phyloP scores from a whole-genome alignment of 2,113 vertebrate species.

The Ardeotis arabs region DNA sequence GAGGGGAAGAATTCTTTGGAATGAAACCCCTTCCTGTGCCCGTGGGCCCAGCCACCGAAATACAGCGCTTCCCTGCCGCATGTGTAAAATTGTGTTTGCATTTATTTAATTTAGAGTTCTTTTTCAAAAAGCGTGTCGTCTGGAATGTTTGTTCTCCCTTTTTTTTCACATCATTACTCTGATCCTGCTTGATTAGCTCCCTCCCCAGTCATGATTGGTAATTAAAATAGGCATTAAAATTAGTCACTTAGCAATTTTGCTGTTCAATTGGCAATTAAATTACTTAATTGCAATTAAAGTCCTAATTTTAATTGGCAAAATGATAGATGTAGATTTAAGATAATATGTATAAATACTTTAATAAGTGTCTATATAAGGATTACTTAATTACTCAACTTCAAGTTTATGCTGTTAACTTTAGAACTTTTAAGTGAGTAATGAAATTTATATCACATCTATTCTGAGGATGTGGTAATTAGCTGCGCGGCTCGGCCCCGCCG shows the following conservation, averaged over 20 bases:
- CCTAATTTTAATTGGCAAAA: slow-evolving; percentile 92
- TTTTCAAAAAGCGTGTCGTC: slow-evolving; percentile 74
- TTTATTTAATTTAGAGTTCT: slow-evolving; percentile 78
- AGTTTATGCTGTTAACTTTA: slow-evolving; percentile 87
- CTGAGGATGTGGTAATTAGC: slow-evolving; percentile 79
- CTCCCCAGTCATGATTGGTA: slow-evolving; percentile 92
- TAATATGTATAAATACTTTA: slow-evolving; percentile 90
- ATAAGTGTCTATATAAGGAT: slow-evolving; percentile 91
- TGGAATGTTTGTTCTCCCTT: slow-evolving; percentile 79
- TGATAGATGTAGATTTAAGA: slow-evolving; percentile 92
- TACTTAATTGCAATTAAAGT: slow-evolving; percentile 97
- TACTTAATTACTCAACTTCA: slow-evolving; percentile 89
- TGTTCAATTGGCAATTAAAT: slow-evolving; percentile 98
- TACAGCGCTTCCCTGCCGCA: slow-evolving; percentile 38
- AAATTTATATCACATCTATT: slow-evolving; percentile 83
- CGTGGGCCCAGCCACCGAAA: slow-evolving; percentile 35
- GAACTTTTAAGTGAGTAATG: slow-evolving; percentile 86
- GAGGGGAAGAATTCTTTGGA: background rate
- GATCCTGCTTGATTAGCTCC: slow-evolving; percentile 90
- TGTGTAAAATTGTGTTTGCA: slow-evolving; percentile 76
- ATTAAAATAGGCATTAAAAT: slow-evolving; percentile 98
- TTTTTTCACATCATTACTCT: slow-evolving; percentile 85
- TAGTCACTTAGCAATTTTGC: slow-evolving; percentile 95
- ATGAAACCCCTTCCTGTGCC: background rate
- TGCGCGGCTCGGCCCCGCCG: too few species aligned